phyloP scores from a whole-genome alignment of 2,888 invertebrate species.

The Exephanes ischioxanthus region DNA sequence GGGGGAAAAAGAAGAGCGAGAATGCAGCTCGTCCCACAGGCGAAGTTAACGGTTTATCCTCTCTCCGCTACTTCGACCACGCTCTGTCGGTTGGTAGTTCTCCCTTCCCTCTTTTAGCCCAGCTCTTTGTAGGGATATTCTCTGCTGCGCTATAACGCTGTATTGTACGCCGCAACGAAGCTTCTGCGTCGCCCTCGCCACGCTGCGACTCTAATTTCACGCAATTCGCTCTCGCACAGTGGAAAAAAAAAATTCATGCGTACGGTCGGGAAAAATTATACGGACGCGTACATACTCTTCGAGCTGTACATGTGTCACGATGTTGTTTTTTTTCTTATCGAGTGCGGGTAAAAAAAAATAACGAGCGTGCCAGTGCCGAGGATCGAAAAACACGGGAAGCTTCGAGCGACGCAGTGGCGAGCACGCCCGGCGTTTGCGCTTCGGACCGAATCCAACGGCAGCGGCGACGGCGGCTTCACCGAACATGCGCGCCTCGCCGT shows the following conservation, averaged over 20 bases:
- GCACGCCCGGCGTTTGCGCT: slow-evolving; percentile 30
- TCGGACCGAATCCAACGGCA: slow-evolving; percentile 20
- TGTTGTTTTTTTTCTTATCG: not conserved
- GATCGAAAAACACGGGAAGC: slow-evolving; percentile 22
- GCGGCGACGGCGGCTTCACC: not conserved
- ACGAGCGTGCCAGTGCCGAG: not conserved
- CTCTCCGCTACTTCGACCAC: slow-evolving; percentile 22
- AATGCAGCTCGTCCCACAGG: slow-evolving; percentile 25
- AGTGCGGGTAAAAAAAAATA: not conserved
- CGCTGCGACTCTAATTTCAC: slow-evolving; percentile 4
- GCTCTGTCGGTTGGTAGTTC: slow-evolving; percentile 58
- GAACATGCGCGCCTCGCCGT: slow-evolving; percentile 62
- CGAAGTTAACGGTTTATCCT: slow-evolving; percentile 57
- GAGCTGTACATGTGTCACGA: not conserved
- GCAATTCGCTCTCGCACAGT: not conserved
- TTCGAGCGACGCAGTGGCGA: slow-evolving; percentile 39
- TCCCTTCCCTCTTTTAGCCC: slow-evolving; percentile 30
- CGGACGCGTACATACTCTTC: not conserved
- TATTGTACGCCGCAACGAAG: not conserved
- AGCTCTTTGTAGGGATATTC: slow-evolving; percentile 1
- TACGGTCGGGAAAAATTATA: not conserved
- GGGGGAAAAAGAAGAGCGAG: slow-evolving; percentile 11
- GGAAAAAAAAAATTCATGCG: not conserved
- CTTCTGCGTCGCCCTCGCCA: slow-evolving; percentile 9
- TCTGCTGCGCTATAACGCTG: not conserved